phyloP scores from a whole-genome alignment of 2,113 vertebrate genomes.

The Zapornia atra region DNA sequence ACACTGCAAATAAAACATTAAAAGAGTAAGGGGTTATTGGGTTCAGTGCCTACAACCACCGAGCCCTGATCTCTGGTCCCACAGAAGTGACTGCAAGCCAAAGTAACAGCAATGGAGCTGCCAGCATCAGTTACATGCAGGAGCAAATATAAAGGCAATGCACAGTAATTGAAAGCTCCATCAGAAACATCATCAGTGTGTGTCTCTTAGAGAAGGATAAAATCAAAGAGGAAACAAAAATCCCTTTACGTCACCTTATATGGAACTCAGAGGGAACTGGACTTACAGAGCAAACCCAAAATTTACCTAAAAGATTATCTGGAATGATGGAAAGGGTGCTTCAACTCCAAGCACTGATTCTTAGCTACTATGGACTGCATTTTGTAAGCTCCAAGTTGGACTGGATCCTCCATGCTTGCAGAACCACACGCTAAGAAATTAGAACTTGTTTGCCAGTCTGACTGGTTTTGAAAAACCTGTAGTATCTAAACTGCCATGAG shows the following conservation, averaged over 20 bases:
- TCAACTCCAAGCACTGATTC: not conserved
- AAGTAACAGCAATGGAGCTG: not conserved
- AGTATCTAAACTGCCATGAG: not conserved
- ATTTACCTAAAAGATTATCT: not conserved
- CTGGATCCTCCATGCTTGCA: fast-evolving
- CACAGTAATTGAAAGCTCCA: not conserved
- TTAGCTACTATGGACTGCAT: not conserved
- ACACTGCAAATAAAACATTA: not conserved
- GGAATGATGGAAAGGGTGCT: not conserved
- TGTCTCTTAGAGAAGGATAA: not conserved
- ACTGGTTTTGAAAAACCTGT: not conserved
- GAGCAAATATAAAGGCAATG: not conserved
- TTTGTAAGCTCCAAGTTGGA: not conserved
- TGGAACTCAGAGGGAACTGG: not conserved
- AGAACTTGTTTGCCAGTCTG: not conserved
- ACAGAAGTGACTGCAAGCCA: not conserved
- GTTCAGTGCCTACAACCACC: not conserved
- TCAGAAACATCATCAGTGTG: not conserved
- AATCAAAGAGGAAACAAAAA: not conserved
- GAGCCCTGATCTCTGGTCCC: not conserved
- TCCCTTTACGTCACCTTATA: not conserved
- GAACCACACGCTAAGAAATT: not conserved
- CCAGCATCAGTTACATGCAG: not conserved
- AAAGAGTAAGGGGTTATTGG: not conserved
- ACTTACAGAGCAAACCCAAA: not conserved